Base-by-base conservation (phyloP, 2,888 invertebrate species). In the Urechis unicinctus region DNA sequence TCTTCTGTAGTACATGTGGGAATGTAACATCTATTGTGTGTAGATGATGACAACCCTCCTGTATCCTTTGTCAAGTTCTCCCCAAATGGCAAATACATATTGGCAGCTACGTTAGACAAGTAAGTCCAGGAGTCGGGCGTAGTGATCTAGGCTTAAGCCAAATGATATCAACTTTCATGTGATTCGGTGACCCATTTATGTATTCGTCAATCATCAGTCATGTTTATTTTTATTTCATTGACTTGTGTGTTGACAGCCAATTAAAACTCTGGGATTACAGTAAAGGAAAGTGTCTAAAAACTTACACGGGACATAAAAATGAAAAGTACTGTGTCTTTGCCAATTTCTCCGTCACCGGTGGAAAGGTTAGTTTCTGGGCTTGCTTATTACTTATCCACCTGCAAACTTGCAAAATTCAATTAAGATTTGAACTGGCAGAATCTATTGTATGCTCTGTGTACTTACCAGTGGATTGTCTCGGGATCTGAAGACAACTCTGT, bases 291-390 rank as follows among this genome's bases (percentile, higher is more conserved):
- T 96, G 96, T 79, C 82, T 98, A 55, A 99, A 99, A 81, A 95
- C 95, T 0, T 99, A 99, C 75, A 89, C 89, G 0, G 97, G 97
- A 3, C 98, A 99, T 78, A 91, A 91, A 79, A 99, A 98, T 79
- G 96, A 97, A 79, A 98, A 98, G 78, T 99, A 95, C 80, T 98
- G 98, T 78, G 94, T 99, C 78, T 98, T 98, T 78, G 97, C 98
- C 49, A 99, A 99, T 80, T 98, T 98, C 79, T 98, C 97, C 36
- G 97, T 99, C 5, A 99, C 98, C 21, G 98, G 98, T 57, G 98
- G 98, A 75, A 98, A 99, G 85, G 92, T 91, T 77, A 71, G 77
- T 68, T 25, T n/a, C 22, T 13, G 24, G 36, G 31, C 28, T 45
- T 21, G 9, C 28, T 50, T 26, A 41, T 45, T 9, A 13, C 45